Conservation (phyloP, 2,888 invertebrate genomes). For the Augiades crinisus region DNA sequence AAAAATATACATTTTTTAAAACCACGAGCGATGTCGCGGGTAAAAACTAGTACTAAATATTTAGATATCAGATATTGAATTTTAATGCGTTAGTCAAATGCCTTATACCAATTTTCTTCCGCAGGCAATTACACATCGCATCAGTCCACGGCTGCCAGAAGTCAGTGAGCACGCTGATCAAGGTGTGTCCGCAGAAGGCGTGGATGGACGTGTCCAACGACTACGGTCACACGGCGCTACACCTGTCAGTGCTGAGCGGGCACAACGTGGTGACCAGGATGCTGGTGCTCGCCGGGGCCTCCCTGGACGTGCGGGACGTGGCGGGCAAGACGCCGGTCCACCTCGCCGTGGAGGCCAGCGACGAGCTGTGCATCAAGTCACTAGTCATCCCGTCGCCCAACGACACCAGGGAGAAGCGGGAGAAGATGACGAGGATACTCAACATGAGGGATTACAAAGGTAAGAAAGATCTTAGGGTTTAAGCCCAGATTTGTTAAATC, state of each 20-base stretch:
- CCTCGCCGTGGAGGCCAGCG: slow-evolving; percentile 87
- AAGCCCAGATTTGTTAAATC: too few species aligned
- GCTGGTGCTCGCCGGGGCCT: slow-evolving; percentile 90
- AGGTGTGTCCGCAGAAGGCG: slow-evolving; percentile 88
- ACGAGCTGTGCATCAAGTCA: slow-evolving; percentile 86
- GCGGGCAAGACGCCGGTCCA: slow-evolving; percentile 94
- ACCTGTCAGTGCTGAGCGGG: slow-evolving; percentile 90
- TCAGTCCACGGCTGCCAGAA: slow-evolving; percentile 89
- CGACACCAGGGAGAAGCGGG: slow-evolving; percentile 55
- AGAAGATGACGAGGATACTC: slow-evolving; percentile 78
- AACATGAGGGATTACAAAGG: slow-evolving; percentile 93
- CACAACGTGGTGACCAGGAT: slow-evolving; percentile 88
- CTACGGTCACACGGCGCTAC: slow-evolving; percentile 90
- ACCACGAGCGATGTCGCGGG: too few species aligned
- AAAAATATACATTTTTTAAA: too few species aligned
- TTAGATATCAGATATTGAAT: too few species aligned
- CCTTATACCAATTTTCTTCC: slow-evolving; percentile 33
- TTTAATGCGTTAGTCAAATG: too few species aligned
- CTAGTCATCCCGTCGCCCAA: slow-evolving; percentile 84
- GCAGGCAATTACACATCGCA: slow-evolving; percentile 92
- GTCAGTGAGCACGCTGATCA: slow-evolving; percentile 87
- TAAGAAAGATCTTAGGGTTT: too few species aligned
- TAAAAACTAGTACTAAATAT: too few species aligned
- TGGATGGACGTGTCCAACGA: slow-evolving; percentile 91
- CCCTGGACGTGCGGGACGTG: slow-evolving; percentile 84